Evolutionary conservation across 1,140 invertebrate species (phyloP), one percentile per base, ranked within the genome.

Genomic region (Drosophila miranda): DNA sequence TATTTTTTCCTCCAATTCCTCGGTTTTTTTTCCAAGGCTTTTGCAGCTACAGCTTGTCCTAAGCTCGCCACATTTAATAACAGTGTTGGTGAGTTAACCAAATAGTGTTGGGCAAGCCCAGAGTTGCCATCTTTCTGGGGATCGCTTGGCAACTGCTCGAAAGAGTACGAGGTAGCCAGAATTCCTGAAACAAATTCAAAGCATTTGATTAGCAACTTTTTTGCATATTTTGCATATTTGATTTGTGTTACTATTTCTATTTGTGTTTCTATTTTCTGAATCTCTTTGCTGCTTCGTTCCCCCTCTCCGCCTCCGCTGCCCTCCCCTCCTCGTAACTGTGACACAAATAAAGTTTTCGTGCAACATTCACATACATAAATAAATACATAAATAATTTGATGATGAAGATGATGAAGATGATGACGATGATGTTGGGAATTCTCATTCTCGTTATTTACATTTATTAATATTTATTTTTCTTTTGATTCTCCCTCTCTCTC

Each of bases 141-240:
- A 19, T 19, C 16, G 16, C 30, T 34, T 9, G 6, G 28, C 28
- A 28, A 8, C 28, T 7, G 28, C 28, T 28, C 19, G 1, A 7
- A 28, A 28, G 7, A 3, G 30, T 34, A 9, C 30, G 46, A 48
- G n/a, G 19, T 57, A 42, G n/a, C 1, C 6, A 55, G 26, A 57
- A 38, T 72, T 54, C 45, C n/a, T 68, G 54, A 23, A 30, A 30
- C 7, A n/a, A 54, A 23, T 5, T 1, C 9, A n/a, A 53, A 16
- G 9, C 34, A 26, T 41, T 49, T 60, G 44, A 58, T 72, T 72
- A 57, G 55, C 26, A 21, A 50, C n/a, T 45, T 63, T 51, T 75
- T 78, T 70, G 60, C 59, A 69, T 64, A 59, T 61, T 80, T 75
- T 60, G 66, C 78, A 80, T 83, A 72, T 57, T 84, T 83, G 43